phyloP scores from a whole-genome alignment of 2,797 vertebrate species.

The Xenentodon cancila region DNA sequence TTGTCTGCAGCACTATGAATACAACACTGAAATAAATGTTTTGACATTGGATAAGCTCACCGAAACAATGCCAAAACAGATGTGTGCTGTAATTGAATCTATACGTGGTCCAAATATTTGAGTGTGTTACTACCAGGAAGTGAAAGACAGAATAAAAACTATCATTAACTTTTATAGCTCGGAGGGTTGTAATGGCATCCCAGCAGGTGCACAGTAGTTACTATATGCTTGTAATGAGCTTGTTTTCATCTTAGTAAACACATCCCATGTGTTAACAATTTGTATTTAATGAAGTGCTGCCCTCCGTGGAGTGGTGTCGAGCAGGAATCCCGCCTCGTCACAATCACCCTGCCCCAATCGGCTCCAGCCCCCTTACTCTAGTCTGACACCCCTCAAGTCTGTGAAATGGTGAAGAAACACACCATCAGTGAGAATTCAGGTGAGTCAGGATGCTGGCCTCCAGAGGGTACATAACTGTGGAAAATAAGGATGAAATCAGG shows the following conservation, averaged over 20 bases:
- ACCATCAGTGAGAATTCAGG: constrained; percentile 31
- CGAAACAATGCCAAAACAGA: too few species aligned
- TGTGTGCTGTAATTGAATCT: too few species aligned
- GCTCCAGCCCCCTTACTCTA: constrained; percentile 10
- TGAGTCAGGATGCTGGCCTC: constrained; percentile 46
- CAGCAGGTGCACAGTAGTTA: constrained; percentile 49
- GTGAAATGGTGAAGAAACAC: constrained; percentile 32
- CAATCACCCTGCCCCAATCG: constrained; percentile 3
- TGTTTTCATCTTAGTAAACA: constrained; percentile 72
- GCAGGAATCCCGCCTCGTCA: constrained; percentile 56
- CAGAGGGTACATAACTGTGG: constrained; percentile 50
- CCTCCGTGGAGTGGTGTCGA: constrained; percentile 66
- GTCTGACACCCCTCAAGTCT: constrained; percentile 23
- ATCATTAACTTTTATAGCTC: constrained; percentile 7
- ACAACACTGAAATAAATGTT: too few species aligned
- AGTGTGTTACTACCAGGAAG: neutral
- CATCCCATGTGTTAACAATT: constrained; percentile 79
- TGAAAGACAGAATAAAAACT: neutral
- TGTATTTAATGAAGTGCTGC: constrained; percentile 82
- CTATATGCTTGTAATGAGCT: constrained; percentile 56
- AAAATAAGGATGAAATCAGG: constrained; percentile 67
- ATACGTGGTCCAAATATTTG: too few species aligned
- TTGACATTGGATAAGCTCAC: too few species aligned
- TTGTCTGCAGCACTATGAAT: too few species aligned
- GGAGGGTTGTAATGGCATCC: constrained; percentile 47